phyloP scores from a whole-genome alignment of 2,797 vertebrate genomes.

The Melanotaenia parkinsoni region DNA sequence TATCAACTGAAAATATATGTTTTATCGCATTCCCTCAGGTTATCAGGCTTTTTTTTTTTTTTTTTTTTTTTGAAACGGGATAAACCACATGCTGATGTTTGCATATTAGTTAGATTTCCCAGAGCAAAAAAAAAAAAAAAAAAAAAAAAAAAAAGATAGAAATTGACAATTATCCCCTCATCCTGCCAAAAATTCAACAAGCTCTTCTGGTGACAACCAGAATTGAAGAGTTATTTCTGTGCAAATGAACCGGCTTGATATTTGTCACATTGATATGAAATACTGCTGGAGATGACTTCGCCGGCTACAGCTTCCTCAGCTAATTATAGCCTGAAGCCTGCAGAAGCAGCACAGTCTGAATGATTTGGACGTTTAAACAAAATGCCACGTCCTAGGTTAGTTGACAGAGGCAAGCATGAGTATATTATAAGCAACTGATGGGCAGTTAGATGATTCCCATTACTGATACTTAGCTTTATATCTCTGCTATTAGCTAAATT shows the following conservation, averaged over 20 bases:
- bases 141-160: background rate
- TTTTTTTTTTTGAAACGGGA: background rate
- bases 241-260: constrained; percentile 39
- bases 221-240: constrained; percentile 44
- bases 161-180: constrained; percentile 4
- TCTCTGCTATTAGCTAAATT: constrained; percentile 3
- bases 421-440: constrained; percentile 13
- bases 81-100: background rate
- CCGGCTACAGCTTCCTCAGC: constrained; percentile 29
- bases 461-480: constrained; percentile 1
- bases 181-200: constrained; percentile 9
- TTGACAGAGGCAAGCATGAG: constrained; percentile 12
- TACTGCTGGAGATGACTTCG: constrained; percentile 21
- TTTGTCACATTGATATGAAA: constrained; percentile 35
- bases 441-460: constrained; percentile 26
- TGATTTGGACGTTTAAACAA: constrained; percentile 46
- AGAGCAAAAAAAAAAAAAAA: background rate
- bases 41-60: constrained; percentile 4
- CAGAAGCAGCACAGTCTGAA: constrained; percentile 22
- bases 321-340: constrained; percentile 56
- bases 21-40: constrained; percentile 19
- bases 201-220: constrained; percentile 21
- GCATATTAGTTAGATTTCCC: constrained; percentile 7
- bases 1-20: constrained; percentile 6
- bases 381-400: background rate